A percentile compares a stretch with the other conserved stretches of the same genome.
phyloP scores from a whole-genome alignment of 1,140 invertebrate genomes.

The Palaemon carinicauda region DNA sequence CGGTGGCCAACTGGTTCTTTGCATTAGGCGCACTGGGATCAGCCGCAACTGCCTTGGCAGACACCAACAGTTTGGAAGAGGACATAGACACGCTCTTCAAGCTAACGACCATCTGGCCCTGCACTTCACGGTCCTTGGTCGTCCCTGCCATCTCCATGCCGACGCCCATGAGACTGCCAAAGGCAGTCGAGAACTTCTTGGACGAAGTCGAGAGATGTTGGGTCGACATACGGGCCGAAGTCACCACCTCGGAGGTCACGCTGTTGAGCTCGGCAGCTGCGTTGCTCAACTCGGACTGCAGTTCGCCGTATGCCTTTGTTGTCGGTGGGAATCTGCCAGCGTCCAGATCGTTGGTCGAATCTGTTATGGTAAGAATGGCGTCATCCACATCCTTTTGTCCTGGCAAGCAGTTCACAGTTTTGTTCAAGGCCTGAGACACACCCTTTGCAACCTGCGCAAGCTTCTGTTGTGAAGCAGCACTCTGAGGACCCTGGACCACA shows the following conservation, averaged over 20 bases:
- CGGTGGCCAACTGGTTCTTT: constrained; percentile 86
- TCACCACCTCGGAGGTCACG: constrained; percentile 80
- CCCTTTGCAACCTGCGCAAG: constrained; percentile 67
- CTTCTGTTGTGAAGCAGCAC: constrained; percentile 47
- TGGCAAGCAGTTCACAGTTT: constrained; percentile 81
- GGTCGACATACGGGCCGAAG: constrained; percentile 73
- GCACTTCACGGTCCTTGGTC: constrained; percentile 73
- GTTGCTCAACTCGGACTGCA: constrained; percentile 84
- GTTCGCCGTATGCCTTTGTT: constrained; percentile 79
- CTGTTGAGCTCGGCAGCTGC: constrained; percentile 84
- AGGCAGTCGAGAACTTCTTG: constrained; percentile 79
- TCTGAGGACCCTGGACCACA: constrained; percentile 51
- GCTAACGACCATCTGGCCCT: constrained; percentile 82
- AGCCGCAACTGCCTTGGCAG: constrained; percentile 87
- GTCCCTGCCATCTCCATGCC: constrained; percentile 82
- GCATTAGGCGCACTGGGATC: constrained; percentile 89
- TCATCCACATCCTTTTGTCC: constrained; percentile 90
- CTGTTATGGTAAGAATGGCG: constrained; percentile 82
- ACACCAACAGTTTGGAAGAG: constrained; percentile 85
- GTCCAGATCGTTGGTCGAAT: constrained; percentile 77
- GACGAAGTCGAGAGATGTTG: constrained; percentile 77
- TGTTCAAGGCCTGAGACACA: constrained; percentile 70
- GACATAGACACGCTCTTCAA: constrained; percentile 87
- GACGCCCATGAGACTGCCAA: constrained; percentile 77
- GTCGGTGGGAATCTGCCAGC: constrained; percentile 77